Percentiles rank a stretch among this genome's conserved stretches.
These are phyloP conservation scores for Tuta absoluta DNA, from an alignment of 2,888 invertebrate species.

Conservation along the genomic window DNA sequence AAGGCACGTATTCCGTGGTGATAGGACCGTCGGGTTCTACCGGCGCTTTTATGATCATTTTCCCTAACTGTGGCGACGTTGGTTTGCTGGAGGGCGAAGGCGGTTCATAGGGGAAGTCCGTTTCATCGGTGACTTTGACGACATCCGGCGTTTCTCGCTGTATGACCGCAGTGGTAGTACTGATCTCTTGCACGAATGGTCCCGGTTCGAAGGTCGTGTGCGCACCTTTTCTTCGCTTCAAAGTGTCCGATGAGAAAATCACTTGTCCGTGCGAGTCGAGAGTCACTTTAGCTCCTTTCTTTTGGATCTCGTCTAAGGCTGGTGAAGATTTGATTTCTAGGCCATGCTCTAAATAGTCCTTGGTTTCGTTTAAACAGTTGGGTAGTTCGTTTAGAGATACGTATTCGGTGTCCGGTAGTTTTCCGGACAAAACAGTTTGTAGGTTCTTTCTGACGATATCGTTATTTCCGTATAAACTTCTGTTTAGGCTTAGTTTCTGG, in stretches of 20 bases:
- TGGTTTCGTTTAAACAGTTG: constrained; percentile 68
- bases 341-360: constrained; percentile 68
- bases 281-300: constrained; percentile 88
- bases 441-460: constrained; percentile 85
- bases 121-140: constrained; percentile 68
- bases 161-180: constrained; percentile 65
- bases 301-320: constrained; percentile 69
- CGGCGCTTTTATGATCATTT: constrained; percentile 83
- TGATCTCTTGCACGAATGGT: constrained; percentile 87
- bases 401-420: constrained; percentile 86
- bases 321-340: constrained; percentile 58
- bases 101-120: constrained; percentile 72
- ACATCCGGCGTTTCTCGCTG: constrained; percentile 69
- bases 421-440: constrained; percentile 81
- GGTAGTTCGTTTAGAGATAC: constrained; percentile 91
- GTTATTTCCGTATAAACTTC: constrained; percentile 83
- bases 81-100: constrained; percentile 72
- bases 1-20: constrained; percentile 80
- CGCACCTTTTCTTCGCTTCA: constrained; percentile 88
- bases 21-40: constrained; percentile 66
- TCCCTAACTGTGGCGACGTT: constrained; percentile 84
- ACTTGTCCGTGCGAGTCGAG: constrained; percentile 93
- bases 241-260: constrained; percentile 92
- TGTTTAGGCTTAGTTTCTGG: constrained; percentile 77
- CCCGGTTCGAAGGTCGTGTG: constrained; percentile 94